phyloP scores from a whole-genome alignment of 2,797 vertebrate species.

The Enoplosus armatus region DNA sequence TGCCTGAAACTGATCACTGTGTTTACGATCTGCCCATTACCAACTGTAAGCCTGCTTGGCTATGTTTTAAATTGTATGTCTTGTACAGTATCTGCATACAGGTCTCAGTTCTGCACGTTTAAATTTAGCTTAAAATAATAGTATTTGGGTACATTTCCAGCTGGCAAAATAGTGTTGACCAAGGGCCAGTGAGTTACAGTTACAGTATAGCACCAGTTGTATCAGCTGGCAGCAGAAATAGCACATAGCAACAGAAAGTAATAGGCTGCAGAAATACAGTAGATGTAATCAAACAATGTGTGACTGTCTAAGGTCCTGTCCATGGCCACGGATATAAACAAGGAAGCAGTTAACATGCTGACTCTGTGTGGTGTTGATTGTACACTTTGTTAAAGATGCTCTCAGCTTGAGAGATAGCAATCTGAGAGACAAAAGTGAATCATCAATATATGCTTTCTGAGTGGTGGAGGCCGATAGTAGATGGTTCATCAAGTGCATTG shows the following conservation, averaged over 20 bases:
- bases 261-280: background rate
- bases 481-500: conserved; percentile 34
- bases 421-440: conserved; percentile 21
- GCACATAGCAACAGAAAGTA: background rate
- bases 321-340: too few relatives aligned
- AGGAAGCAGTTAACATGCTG: background rate
- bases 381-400: background rate
- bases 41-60: background rate
- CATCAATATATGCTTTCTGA: conserved; percentile 24
- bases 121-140: background rate
- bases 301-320: background rate
- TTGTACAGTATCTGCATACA: background rate
- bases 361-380: background rate
- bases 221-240: background rate
- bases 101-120: background rate
- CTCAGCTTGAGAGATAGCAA: background rate
- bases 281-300: background rate
- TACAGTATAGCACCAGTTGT: background rate
- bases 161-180: background rate
- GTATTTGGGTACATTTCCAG: background rate
- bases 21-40: background rate
- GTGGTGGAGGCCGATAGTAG: background rate
- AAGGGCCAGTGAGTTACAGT: too few relatives aligned
- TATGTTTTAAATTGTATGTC: background rate
- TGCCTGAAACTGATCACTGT: background rate